These are phyloP conservation scores for Intellagama lesueurii DNA, from an alignment of 2,797 vertebrate species.

Conservation along the genomic window DNA sequence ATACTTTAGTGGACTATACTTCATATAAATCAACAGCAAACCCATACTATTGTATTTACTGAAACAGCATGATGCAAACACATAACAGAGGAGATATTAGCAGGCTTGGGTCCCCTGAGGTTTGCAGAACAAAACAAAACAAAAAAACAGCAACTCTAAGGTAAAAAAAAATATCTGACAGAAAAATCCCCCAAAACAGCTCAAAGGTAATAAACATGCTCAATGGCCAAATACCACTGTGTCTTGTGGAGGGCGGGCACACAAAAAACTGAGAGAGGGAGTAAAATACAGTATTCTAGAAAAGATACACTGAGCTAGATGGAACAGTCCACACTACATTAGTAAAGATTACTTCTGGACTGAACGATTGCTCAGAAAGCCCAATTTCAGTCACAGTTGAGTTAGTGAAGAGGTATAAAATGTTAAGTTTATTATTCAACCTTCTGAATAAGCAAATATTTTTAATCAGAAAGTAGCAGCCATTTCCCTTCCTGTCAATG, in stretches of 20 bases:
- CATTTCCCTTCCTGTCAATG: neutral
- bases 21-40: neutral
- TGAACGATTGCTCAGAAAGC: neutral
- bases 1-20: neutral
- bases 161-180: neutral
- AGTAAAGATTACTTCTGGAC: neutral
- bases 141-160: neutral
- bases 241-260: accelerated
- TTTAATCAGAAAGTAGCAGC: neutral
- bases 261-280: neutral
- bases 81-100: neutral
- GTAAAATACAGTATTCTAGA: neutral
- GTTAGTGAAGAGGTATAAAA: neutral
- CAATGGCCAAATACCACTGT: too few species aligned
- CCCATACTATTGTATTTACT: neutral
- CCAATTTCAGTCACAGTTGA: neutral
- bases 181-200: neutral
- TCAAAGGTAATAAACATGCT: neutral
- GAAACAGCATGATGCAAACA: neutral
- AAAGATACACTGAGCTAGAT: neutral
- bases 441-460: slow-evolving; percentile 7
- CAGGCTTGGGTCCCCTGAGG: neutral
- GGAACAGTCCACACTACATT: neutral
- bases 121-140: neutral
- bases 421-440: neutral